Percentiles rank a stretch among this genome's conserved stretches.
phyloP scores from a whole-genome alignment of 2,113 vertebrate species.

The Platysternon megacephalum region DNA sequence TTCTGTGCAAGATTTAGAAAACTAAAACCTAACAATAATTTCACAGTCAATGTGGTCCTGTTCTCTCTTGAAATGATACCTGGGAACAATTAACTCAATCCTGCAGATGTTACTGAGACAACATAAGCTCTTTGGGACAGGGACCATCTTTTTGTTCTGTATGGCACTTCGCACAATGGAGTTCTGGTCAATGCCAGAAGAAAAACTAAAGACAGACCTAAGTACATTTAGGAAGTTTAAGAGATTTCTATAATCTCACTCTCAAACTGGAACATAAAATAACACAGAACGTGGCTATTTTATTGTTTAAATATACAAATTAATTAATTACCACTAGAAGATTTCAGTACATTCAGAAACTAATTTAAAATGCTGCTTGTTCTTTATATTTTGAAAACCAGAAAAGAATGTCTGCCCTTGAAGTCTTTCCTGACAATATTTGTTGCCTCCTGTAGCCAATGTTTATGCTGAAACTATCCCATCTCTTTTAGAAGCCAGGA shows the following conservation, averaged over 20 bases:
- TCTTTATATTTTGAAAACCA: background rate
- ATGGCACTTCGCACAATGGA: background rate
- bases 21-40: background rate
- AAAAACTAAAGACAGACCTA: background rate
- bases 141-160: background rate
- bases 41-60: background rate
- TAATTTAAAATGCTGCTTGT: background rate
- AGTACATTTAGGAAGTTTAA: background rate
- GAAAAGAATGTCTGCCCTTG: background rate
- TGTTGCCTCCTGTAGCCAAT: background rate
- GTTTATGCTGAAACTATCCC: background rate
- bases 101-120: background rate
- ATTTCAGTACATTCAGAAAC: background rate
- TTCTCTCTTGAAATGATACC: background rate
- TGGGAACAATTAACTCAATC: background rate
- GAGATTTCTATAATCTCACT: background rate
- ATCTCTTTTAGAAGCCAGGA: background rate
- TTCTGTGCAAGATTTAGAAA: background rate
- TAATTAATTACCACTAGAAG: background rate
- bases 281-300: background rate
- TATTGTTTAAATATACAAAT: background rate
- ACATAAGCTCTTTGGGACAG: background rate
- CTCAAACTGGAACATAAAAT: background rate
- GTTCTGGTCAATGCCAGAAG: background rate
- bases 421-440: background rate